Conservation (phyloP, 2,888 invertebrate species). For the Rhamphomyia laevipes region DNA sequence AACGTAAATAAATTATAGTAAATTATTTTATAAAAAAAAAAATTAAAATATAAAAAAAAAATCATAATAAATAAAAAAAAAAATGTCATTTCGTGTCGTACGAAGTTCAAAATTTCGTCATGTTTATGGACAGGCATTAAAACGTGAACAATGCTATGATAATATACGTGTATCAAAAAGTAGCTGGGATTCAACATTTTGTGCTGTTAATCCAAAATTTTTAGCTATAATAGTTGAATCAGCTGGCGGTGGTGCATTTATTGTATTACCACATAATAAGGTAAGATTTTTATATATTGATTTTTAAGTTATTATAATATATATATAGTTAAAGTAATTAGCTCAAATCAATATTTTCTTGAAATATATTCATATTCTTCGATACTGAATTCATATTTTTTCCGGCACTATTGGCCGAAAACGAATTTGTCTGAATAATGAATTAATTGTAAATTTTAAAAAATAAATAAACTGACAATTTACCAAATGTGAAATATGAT, state of each 20-base stretch:
- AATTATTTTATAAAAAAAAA: constrained; percentile 3
- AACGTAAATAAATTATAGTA: no score
- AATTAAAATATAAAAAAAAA: constrained; percentile 6
- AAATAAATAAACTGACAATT: no score
- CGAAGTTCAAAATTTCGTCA: constrained; percentile 97
- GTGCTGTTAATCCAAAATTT: constrained; percentile 97
- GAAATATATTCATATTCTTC: no score
- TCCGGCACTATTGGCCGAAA: no score
- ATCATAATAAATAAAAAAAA: constrained; percentile 13
- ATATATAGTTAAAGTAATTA: no score
- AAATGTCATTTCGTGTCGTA: constrained; percentile 94
- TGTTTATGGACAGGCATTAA: constrained; percentile 74
- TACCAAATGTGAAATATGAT: no score
- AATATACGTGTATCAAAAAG: constrained; percentile 94
- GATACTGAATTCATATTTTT: no score
- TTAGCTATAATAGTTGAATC: constrained; percentile 95
- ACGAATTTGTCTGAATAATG: no score
- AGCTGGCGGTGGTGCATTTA: constrained; percentile 91
- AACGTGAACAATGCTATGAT: constrained; percentile 95
- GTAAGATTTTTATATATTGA: no score
- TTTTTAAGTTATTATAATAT: no score
- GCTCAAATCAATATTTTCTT: no score
- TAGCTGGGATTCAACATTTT: constrained; percentile 97
- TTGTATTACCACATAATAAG: constrained; percentile 87
- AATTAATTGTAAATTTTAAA: no score